These are phyloP conservation scores for Ophion slaviceki DNA, from an alignment of 2,888 invertebrate genomes.

Conservation along the genomic window DNA sequence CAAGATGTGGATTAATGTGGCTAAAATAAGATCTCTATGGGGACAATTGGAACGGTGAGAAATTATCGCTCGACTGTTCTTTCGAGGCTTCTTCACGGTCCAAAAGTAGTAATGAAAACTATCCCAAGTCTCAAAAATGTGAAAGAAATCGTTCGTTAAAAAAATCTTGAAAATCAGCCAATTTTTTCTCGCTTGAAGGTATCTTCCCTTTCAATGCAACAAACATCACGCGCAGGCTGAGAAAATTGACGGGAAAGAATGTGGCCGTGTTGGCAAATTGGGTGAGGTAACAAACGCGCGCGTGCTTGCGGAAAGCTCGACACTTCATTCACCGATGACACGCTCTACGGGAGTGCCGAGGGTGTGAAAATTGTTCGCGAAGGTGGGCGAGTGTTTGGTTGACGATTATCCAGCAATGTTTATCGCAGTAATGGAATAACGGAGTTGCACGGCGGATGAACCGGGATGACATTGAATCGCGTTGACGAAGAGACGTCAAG, in stretches of 20 bases:
- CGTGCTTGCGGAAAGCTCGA: constrained; percentile 4
- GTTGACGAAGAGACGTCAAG: constrained; percentile 66
- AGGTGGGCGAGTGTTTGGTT: constrained; percentile 17
- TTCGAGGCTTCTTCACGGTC: not conserved
- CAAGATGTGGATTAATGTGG: not conserved
- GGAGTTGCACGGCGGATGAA: constrained; percentile 4
- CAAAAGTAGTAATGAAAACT: too few species aligned
- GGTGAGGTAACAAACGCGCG: not conserved
- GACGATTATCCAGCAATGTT: constrained; percentile 51
- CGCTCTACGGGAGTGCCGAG: not conserved
- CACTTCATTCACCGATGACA: constrained; percentile 20
- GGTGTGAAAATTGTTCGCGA: constrained; percentile 13
- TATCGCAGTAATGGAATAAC: constrained; percentile 44
- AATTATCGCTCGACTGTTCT: not conserved
- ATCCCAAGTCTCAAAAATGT: too few species aligned
- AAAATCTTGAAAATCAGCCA: too few species aligned
- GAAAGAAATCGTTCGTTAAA: too few species aligned
- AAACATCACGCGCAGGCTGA: not conserved
- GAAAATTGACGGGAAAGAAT: not conserved
- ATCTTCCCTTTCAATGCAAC: not conserved
- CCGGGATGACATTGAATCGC: constrained; percentile 48
- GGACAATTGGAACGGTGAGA: not conserved
- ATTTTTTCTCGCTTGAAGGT: too few species aligned
- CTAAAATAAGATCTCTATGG: not conserved
- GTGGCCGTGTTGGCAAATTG: not conserved